phyloP scores from a whole-genome alignment of 1,140 invertebrate species.

The Papilio polytes region DNA sequence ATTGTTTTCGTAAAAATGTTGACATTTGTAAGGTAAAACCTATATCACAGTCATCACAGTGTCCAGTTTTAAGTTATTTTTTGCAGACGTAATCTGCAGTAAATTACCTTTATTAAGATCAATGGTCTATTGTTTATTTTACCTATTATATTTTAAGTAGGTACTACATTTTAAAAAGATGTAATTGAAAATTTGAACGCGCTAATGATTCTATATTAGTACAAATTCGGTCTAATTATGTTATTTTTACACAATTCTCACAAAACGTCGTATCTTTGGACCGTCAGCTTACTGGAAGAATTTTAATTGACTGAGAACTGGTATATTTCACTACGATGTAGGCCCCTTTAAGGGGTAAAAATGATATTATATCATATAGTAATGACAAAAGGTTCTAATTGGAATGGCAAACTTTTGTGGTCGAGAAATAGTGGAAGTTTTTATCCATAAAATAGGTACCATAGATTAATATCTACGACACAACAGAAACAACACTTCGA shows the following conservation, averaged over 20 bases:
- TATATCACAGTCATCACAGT: too few species aligned
- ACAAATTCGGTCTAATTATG: constrained; percentile 2
- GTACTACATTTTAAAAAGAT: background rate
- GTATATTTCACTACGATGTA: background rate
- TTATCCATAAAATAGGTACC: background rate
- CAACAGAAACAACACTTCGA: background rate
- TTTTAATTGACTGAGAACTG: constrained; percentile 15
- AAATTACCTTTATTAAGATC: too few species aligned
- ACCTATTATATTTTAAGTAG: too few species aligned
- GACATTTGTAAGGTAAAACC: too few species aligned
- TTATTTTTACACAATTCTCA: background rate
- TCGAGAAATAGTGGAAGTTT: background rate
- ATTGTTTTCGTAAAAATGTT: too few species aligned
- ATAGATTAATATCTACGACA: background rate
- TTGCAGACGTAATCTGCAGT: too few species aligned
- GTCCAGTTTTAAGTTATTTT: too few species aligned
- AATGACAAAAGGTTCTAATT: background rate
- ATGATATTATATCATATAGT: background rate
- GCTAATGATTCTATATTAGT: background rate
- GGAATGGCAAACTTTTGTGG: background rate
- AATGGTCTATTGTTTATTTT: too few species aligned
- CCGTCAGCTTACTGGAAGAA: background rate
- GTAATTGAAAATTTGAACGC: background rate
- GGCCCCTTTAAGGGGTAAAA: background rate
- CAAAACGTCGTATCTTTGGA: background rate